Evolutionary conservation across 2,888 invertebrate species (phyloP), one percentile per base, ranked within the genome.

Genomic region (Uropetala carovei): DNA sequence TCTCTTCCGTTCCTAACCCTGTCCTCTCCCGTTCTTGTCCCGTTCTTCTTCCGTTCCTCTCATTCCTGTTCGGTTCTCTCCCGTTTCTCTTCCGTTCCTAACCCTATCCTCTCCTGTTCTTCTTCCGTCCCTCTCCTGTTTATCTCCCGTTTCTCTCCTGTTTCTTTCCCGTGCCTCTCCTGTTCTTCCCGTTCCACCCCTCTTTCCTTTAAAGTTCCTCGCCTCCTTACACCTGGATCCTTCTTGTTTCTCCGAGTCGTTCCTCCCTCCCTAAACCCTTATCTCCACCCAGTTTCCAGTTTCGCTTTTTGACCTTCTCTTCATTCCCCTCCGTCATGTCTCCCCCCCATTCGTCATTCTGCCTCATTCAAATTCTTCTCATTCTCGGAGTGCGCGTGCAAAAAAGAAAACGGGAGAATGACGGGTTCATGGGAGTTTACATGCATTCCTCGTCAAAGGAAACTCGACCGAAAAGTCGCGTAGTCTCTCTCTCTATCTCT

Each of bases 371-470:
- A 22, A 75, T 75, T 75, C 75, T 75, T 27, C 75, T 75, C 75
- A 27, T 75, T 75, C 27, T 14, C 75, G 27, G 75, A 68, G 68
- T 68, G 68, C 22, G 68, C 68, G 68, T 18, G 75, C 75, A 75
- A 75, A 75, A 75, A 75, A 75, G 75, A 75, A 75, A 68, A 22
- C 68, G 7, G 68, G 68, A 68, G 75, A 27, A 75, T 75, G 75
- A 75, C 75, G 75, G 75, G 27, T 75, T 75, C 75, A 27, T 22
- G 27, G 27, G 75, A 75, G 75, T 75, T 75, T 75, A 75, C 75
- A 75, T 75, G 75, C 75, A 75, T 75, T 75, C 75, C 75, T 75
- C 75, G 75, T 75, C 75, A 75, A 75, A 75, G 75, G 75, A 75
- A 75, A 75, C 75, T 75, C 75, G 75, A 75, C 75, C 75, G 75